A percentile compares a stretch with the other conserved stretches of the same genome.
These are phyloP conservation scores for Fopius arisanus DNA, from an alignment of 1,140 invertebrate species.

Conservation along the genomic window DNA sequence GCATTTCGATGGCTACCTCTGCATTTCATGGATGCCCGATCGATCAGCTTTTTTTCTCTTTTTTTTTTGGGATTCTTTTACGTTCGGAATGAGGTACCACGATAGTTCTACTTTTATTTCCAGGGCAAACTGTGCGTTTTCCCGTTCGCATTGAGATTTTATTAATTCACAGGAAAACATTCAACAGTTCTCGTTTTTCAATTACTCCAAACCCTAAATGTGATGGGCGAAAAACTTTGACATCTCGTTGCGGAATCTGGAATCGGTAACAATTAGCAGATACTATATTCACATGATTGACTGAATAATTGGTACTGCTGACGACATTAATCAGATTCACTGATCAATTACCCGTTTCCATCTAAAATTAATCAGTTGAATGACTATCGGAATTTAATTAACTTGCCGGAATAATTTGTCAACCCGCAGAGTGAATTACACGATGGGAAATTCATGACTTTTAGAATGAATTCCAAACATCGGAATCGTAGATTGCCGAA, in stretches of 20 bases:
- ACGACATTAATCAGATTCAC: too few species aligned
- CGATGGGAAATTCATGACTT: neutral
- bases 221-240: too few species aligned
- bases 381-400: neutral
- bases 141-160: neutral
- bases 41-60: neutral
- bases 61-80: neutral
- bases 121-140: neutral
- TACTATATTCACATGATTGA: neutral
- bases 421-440: neutral
- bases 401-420: neutral
- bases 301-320: neutral
- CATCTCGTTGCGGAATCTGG: too few species aligned
- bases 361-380: neutral
- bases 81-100: neutral
- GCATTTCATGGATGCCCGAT: constrained; percentile 8
- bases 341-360: neutral
- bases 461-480: neutral
- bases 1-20: neutral
- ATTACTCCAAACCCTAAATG: too few species aligned
- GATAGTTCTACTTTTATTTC: neutral
- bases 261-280: too few species aligned
- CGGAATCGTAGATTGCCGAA: neutral
- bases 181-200: too few species aligned
- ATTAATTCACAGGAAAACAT: too few species aligned